Evolutionary conservation across 1,140 invertebrate species (phyloP).

Genomic region (Myzus persicae): DNA sequence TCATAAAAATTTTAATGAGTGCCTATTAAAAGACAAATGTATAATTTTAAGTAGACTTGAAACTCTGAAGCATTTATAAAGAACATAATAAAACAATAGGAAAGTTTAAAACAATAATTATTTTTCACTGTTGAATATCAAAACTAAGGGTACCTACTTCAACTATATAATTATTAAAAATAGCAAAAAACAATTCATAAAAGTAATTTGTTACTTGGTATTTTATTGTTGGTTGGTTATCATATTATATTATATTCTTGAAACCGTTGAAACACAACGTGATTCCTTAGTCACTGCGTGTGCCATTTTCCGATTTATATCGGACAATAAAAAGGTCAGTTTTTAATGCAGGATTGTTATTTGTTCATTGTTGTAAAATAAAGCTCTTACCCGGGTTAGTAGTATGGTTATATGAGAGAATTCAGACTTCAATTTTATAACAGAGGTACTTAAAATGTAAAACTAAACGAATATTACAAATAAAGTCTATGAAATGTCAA

Average conservation of each 20-base stretch:
- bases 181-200: not conserved
- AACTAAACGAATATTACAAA: not conserved
- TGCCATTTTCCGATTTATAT: not conserved
- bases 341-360: not conserved
- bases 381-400: not conserved
- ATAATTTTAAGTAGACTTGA: not conserved
- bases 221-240: not conserved
- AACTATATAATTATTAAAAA: not conserved
- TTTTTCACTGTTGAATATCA: not conserved
- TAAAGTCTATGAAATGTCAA: not conserved
- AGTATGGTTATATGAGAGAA: not conserved
- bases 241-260: not conserved
- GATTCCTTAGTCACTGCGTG: not conserved
- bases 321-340: not conserved
- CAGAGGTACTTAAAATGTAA: not conserved
- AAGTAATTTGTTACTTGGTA: not conserved
- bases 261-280: not conserved
- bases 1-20: not conserved
- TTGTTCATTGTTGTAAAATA: not conserved
- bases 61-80: not conserved
- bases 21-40: not conserved
- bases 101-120: not conserved
- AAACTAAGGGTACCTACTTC: not conserved
- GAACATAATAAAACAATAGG: not conserved
- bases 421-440: not conserved